A percentile compares a stretch with the other conserved stretches of the same genome.
phyloP scores from a whole-genome alignment of 2,113 vertebrate genomes.

The Poicephalus gulielmi region DNA sequence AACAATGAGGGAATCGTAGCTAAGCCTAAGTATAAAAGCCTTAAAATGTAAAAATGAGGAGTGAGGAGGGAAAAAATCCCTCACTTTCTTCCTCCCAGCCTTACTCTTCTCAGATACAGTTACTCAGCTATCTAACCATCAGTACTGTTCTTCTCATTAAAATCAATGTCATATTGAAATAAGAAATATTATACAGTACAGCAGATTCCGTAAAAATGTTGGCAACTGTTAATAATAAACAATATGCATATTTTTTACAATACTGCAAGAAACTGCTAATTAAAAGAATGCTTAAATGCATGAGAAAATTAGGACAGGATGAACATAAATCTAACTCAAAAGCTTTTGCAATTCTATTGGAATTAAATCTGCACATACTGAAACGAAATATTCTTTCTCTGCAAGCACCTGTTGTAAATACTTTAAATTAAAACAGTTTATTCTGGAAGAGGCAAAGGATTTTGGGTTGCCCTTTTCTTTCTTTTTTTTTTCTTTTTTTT shows the following conservation, averaged over 20 bases:
- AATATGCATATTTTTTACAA: background rate
- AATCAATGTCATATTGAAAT: background rate
- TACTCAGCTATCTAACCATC: background rate
- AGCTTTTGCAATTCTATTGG: background rate
- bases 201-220: background rate
- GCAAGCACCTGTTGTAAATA: background rate
- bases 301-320: background rate
- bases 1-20: background rate
- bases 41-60: background rate
- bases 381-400: background rate
- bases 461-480: background rate
- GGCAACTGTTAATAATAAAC: background rate
- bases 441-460: background rate
- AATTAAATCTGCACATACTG: background rate
- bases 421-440: background rate
- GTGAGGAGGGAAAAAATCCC: background rate
- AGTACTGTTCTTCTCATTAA: background rate
- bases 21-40: background rate
- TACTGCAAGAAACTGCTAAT: background rate
- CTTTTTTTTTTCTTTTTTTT: background rate
- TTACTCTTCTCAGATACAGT: background rate
- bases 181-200: background rate
- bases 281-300: background rate
- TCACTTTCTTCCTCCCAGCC: background rate
- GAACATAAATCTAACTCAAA: background rate